phyloP scores from a whole-genome alignment of 2,797 vertebrate species.

The Mus minutoides region DNA sequence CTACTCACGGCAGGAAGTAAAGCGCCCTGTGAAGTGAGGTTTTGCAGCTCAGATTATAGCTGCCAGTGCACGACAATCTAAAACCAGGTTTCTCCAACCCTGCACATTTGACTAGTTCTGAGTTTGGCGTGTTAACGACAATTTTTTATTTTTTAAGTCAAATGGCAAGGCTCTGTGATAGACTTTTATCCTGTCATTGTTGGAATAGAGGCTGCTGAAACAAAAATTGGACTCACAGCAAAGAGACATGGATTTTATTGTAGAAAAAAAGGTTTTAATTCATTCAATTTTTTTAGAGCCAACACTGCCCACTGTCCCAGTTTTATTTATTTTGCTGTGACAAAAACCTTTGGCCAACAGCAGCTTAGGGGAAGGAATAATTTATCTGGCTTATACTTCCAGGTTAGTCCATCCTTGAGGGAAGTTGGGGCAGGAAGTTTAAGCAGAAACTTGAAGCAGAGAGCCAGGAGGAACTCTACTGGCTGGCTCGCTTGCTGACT shows the following conservation, averaged over 20 bases:
- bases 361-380: neutral
- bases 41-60: neutral
- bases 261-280: neutral
- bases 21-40: neutral
- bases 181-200: neutral
- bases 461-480: no score
- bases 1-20: constrained; percentile 17
- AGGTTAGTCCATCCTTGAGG: neutral
- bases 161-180: constrained; percentile 4
- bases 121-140: neutral
- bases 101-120: neutral
- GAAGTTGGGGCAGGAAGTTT: neutral
- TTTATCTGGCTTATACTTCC: neutral
- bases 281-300: constrained; percentile 13
- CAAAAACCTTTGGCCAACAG: neutral
- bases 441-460: neutral
- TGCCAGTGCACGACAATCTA: neutral
- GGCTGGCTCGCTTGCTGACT: neutral
- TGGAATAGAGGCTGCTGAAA: constrained; percentile 26
- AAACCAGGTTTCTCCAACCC: neutral
- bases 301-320: neutral
- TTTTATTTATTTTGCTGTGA: neutral
- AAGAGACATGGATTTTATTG: constrained; percentile 24
- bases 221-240: neutral
- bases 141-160: constrained; percentile 59